These are phyloP conservation scores for Neodiprion virginianus DNA, from an alignment of 1,140 invertebrate genomes.

Conservation along the genomic window DNA sequence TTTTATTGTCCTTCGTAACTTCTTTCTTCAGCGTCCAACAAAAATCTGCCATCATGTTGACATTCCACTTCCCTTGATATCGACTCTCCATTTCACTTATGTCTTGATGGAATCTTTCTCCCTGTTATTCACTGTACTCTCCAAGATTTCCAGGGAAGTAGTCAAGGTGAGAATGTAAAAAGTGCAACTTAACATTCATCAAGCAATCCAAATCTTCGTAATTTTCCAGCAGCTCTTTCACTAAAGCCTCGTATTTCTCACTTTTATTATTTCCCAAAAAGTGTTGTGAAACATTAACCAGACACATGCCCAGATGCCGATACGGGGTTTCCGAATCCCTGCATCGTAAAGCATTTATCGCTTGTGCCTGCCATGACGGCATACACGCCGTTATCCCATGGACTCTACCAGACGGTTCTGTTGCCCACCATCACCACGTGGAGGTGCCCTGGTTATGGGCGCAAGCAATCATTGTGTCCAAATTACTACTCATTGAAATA, in stretches of 20 bases:
- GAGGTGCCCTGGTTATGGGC: conserved; percentile 31
- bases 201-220: not conserved
- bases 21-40: too few species aligned
- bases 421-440: conserved; percentile 27
- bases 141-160: conserved; percentile 16
- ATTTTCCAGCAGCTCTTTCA: conserved; percentile 21
- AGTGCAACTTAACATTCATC: not conserved
- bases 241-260: conserved; percentile 18
- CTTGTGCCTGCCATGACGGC: conserved; percentile 33
- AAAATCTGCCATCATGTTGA: too few species aligned
- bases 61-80: too few species aligned
- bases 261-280: conserved; percentile 20
- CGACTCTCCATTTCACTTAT: too few species aligned
- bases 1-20: too few species aligned
- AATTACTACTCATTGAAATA: too few species aligned
- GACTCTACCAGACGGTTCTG: conserved; percentile 12
- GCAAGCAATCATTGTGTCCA: not conserved
- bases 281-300: conserved; percentile 19
- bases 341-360: conserved; percentile 19
- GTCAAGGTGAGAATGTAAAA: conserved; percentile 14
- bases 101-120: not conserved
- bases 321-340: conserved; percentile 17
- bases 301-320: conserved; percentile 18
- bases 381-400: conserved; percentile 25
- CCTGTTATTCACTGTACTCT: conserved; percentile 15